Evolutionary conservation across 2,113 vertebrate species (phyloP).

Genomic region (Vanacampus margaritifer): DNA sequence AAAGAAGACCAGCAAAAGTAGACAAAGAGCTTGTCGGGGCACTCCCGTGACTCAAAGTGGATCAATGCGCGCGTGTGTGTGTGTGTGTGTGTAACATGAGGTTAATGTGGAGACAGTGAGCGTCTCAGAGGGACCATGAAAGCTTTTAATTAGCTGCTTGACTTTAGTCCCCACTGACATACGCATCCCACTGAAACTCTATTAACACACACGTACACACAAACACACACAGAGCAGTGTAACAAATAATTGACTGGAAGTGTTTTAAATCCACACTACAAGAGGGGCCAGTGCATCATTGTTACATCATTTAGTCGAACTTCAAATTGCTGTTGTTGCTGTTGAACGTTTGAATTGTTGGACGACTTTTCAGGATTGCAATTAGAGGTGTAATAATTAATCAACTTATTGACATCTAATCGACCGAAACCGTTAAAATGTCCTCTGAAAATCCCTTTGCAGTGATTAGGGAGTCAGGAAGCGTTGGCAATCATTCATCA

Average conservation of each 20-base stretch:
- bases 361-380: too few species aligned
- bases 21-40: not conserved
- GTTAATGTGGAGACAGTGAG: constrained; percentile 32
- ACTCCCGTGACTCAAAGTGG: constrained; percentile 17
- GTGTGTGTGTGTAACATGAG: constrained; percentile 3
- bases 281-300: too few species aligned
- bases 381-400: too few species aligned
- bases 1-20: too few species aligned
- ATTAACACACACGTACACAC: constrained; percentile 10
- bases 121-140: constrained; percentile 28
- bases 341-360: too few species aligned
- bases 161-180: constrained; percentile 27
- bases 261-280: not conserved
- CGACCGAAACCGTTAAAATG: too few species aligned
- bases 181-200: constrained; percentile 35
- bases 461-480: too few species aligned
- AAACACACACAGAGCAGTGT: constrained; percentile 9
- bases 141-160: constrained; percentile 57
- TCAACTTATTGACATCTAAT: too few species aligned
- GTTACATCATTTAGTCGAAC: too few species aligned
- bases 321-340: too few species aligned
- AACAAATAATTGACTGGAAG: not conserved
- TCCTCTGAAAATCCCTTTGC: too few species aligned
- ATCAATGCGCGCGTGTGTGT: constrained; percentile 24
- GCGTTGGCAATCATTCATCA: too few species aligned